Base-by-base conservation (phyloP, 2,113 vertebrate species). In the Calonectris borealis region DNA sequence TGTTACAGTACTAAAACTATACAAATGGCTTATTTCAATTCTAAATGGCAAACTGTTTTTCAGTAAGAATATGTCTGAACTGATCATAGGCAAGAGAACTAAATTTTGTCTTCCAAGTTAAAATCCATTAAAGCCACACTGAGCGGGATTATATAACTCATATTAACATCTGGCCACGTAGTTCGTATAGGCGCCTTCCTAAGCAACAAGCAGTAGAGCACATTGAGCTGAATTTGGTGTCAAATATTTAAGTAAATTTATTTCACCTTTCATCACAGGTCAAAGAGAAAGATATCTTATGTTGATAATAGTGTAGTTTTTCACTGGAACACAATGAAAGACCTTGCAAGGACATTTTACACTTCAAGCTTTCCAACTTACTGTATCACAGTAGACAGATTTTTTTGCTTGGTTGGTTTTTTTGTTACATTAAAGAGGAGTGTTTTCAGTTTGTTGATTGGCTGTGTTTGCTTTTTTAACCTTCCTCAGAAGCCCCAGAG, bases 351-450 rank as follows among this genome's bases (percentile, higher is more conserved):
- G 44, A 46, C 6, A 31, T 55, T 62, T 76, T 48, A 58, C 24
- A 24, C 31, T 73, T 93, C 17, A 36, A 27, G 26, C 11, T 91
- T 71, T 66, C 27, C 55, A 65, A 70, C 2, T 27, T 60, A 6
- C 0, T 55, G 17, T 18, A 62, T 42, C 6, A 10, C 17, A 49
- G 8, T 16, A 70, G 20, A 32, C 2, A n/a, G 2, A 3, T 10
- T 11, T 16, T 32, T 44, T 20, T 27, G 13, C 26, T 6, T 7
- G 46, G 46, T 46, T 46, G 46, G 8, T 1, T 7, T 20, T 60
- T 57, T 51, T 57, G 49, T 13, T 55, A 11, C 5, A 17, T 13
- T 13, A 55, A 51, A 27, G 7, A n/a, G 40, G 4, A 34, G 1
- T 2, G 38, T 77, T 44, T 75, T 46, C 34, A 25, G 10, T 29